These are phyloP conservation scores for Corythaixoides concolor DNA, from an alignment of 2,113 vertebrate species.

Conservation along the genomic window DNA sequence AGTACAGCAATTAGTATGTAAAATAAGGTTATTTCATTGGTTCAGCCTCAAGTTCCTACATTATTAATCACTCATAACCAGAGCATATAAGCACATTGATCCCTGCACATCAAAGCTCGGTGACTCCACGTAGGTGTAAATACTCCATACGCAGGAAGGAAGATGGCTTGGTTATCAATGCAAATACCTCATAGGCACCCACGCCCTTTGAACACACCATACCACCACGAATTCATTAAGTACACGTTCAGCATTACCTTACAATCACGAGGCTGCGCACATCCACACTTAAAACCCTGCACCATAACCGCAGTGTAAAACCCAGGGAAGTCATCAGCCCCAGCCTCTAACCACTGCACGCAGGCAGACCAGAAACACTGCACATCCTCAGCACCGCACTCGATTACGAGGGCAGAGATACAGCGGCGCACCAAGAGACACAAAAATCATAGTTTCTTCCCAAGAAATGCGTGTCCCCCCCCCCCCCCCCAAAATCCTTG, in stretches of 20 bases:
- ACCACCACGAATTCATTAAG: not conserved
- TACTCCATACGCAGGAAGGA: not conserved
- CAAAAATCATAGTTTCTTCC: not conserved
- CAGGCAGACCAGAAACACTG: not conserved
- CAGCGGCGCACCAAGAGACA: not conserved
- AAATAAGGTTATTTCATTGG: constrained; percentile 2
- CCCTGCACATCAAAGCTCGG: not conserved
- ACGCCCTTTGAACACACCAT: not conserved
- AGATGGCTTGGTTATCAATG: not conserved
- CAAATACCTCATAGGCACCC: not conserved
- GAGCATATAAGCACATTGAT: not conserved
- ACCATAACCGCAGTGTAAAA: not conserved
- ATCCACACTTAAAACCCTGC: not conserved
- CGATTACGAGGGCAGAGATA: not conserved
- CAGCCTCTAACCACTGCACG: not conserved
- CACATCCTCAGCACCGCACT: not conserved
- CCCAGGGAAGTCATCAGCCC: not conserved
- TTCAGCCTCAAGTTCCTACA: not conserved
- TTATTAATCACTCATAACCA: not conserved
- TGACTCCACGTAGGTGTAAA: not conserved
- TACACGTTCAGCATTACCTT: not conserved
- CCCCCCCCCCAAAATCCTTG: too few relatives aligned
- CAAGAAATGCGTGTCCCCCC: not conserved
- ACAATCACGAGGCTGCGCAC: too few relatives aligned
- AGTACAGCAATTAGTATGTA: not conserved